Evolutionary conservation across 2,797 vertebrate species (phyloP).

Genomic region (Austrolebias charrua): DNA sequence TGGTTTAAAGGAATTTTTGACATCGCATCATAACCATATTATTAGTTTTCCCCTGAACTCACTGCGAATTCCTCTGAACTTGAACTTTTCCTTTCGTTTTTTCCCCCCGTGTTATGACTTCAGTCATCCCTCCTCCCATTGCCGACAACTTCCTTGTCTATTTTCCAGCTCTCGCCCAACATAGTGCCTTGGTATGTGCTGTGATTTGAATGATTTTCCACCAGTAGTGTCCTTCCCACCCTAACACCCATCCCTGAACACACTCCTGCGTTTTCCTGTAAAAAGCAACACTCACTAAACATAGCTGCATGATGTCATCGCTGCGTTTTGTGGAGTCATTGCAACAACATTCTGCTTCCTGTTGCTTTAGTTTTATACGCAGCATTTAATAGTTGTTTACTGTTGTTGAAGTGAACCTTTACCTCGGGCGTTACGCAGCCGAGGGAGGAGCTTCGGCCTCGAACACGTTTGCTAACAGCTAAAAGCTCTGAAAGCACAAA

Average conservation of each 20-base stretch:
- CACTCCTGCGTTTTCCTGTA: conserved; percentile 51
- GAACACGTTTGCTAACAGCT: conserved; percentile 23
- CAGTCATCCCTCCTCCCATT: conserved; percentile 40
- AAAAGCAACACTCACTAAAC: conserved; percentile 38
- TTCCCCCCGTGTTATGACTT: conserved; percentile 39
- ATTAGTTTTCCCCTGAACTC: too few relatives aligned
- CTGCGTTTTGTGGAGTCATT: conserved; percentile 5
- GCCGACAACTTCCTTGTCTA: conserved; percentile 54
- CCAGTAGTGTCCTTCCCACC: conserved; percentile 41
- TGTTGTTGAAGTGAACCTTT: conserved; percentile 16
- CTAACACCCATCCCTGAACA: conserved; percentile 42
- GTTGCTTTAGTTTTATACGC: conserved; percentile 21
- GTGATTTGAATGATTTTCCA: conserved; percentile 26
- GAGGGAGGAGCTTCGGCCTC: conserved; percentile 26
- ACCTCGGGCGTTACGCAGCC: conserved; percentile 2
- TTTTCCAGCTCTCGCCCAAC: conserved; percentile 5
- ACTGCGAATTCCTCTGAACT: too few relatives aligned
- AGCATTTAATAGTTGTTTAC: conserved; percentile 20
- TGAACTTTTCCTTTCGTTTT: conserved; percentile 52
- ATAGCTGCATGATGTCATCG: conserved; percentile 41
- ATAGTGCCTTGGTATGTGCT: background rate
- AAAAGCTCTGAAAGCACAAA: conserved; percentile 7
- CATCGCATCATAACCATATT: conserved; percentile 32
- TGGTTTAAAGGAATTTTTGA: conserved; percentile 48
- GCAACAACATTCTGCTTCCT: background rate